Evolutionary conservation across 1,140 invertebrate genomes (phyloP).

Genomic region (Lepidotrigona ventralis): DNA sequence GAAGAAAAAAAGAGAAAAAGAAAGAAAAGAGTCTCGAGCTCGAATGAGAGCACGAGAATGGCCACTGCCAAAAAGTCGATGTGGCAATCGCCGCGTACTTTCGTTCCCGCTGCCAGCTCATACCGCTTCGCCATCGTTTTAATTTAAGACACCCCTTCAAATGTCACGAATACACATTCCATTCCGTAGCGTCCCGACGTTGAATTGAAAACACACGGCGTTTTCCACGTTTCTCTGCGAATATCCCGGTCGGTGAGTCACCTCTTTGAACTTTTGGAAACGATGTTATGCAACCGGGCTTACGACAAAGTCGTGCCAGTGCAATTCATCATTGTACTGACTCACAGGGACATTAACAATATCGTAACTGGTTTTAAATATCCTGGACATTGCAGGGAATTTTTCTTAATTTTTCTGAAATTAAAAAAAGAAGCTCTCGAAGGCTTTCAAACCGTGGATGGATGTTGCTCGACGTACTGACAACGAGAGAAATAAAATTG

Average conservation of each 20-base stretch:
- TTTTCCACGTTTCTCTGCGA: constrained; percentile 10
- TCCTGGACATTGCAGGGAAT: neutral
- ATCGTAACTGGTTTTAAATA: neutral
- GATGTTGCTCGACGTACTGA: too few species aligned
- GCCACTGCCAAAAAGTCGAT: constrained; percentile 72
- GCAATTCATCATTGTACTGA: neutral
- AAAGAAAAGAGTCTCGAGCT: neutral
- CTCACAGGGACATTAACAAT: neutral
- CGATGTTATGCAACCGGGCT: constrained; percentile 1
- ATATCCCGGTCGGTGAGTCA: constrained; percentile 29
- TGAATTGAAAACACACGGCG: constrained; percentile 65
- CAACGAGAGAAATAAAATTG: neutral
- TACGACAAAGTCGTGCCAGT: too few species aligned
- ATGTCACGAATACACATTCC: constrained; percentile 77
- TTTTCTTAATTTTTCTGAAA: neutral
- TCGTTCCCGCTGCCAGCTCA: constrained; percentile 65
- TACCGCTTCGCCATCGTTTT: constrained; percentile 66
- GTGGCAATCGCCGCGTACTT: constrained; percentile 72
- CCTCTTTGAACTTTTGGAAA: neutral
- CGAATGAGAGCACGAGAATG: constrained; percentile 28
- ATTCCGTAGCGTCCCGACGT: constrained; percentile 62
- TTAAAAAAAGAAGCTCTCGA: too few species aligned
- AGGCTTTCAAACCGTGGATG: too few species aligned
- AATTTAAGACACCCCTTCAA: constrained; percentile 77
- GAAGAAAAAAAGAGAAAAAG: neutral